These are phyloP conservation scores for Hymenochirus boettgeri DNA, from an alignment of 2,113 vertebrate genomes.

Conservation along the genomic window DNA sequence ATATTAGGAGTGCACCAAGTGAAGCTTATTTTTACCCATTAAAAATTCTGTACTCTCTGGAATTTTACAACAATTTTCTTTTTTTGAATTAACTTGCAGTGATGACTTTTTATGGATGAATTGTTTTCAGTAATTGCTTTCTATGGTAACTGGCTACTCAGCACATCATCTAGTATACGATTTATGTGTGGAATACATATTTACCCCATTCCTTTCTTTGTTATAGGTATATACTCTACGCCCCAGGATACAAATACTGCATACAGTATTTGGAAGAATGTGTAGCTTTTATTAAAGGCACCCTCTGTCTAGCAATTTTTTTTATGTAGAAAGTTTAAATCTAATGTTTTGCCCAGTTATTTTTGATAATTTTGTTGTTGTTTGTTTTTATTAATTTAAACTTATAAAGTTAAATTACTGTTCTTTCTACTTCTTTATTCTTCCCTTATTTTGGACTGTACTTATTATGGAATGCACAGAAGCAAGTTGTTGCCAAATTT, in stretches of 20 bases:
- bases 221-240: not conserved
- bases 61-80: constrained; percentile 30
- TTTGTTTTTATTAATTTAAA: too few relatives aligned
- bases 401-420: too few relatives aligned
- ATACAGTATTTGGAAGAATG: not conserved
- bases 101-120: constrained; percentile 37
- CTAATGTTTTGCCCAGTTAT: too few relatives aligned
- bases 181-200: not conserved
- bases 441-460: too few relatives aligned
- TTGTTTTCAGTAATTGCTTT: constrained; percentile 38
- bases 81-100: constrained; percentile 31
- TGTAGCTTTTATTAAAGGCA: not conserved
- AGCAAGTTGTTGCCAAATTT: too few relatives aligned
- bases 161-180: constrained; percentile 14
- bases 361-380: too few relatives aligned
- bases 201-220: not conserved
- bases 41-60: constrained; percentile 3
- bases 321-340: too few relatives aligned
- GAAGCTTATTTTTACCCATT: not conserved
- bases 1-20: not conserved
- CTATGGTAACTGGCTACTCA: constrained; percentile 23
- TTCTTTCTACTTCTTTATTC: too few relatives aligned
- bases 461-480: too few relatives aligned
- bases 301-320: too few relatives aligned
- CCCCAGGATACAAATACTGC: not conserved